These are phyloP conservation scores for Limnephilus auricula DNA, from an alignment of 2,888 invertebrate genomes.

Conservation along the genomic window DNA sequence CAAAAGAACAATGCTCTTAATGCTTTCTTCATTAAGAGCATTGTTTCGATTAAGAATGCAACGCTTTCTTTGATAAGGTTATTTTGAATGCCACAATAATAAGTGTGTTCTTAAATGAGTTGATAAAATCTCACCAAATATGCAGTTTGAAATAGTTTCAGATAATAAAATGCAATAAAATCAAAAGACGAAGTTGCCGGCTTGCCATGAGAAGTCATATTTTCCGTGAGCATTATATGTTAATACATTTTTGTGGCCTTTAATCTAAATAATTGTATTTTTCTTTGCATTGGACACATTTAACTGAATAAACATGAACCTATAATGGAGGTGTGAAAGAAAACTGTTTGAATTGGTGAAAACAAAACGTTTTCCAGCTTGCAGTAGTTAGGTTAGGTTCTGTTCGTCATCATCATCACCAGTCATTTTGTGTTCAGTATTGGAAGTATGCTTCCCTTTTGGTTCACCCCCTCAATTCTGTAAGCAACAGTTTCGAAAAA, in stretches of 20 bases:
- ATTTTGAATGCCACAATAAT: neutral
- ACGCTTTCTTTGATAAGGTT: neutral
- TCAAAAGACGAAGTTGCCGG: neutral
- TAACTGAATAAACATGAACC: neutral
- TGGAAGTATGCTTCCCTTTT: too few species aligned
- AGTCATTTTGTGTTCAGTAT: too few species aligned
- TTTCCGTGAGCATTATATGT: neutral
- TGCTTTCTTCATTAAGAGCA: neutral
- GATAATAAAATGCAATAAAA: neutral
- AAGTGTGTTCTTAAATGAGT: neutral
- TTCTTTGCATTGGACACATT: neutral
- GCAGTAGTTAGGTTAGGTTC: too few species aligned
- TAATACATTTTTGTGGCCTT: neutral
- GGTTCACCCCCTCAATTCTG: too few species aligned
- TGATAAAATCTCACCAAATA: neutral
- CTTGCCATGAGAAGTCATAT: neutral
- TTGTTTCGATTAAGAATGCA: neutral
- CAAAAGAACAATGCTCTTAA: too few species aligned
- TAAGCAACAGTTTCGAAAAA: too few species aligned
- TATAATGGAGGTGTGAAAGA: too few species aligned
- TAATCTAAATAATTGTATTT: neutral
- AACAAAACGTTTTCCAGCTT: too few species aligned
- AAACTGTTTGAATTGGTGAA: too few species aligned
- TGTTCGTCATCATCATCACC: too few species aligned
- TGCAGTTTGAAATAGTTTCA: neutral